phyloP scores from a whole-genome alignment of 2,113 vertebrate genomes.

The Corvus hawaiiensis region DNA sequence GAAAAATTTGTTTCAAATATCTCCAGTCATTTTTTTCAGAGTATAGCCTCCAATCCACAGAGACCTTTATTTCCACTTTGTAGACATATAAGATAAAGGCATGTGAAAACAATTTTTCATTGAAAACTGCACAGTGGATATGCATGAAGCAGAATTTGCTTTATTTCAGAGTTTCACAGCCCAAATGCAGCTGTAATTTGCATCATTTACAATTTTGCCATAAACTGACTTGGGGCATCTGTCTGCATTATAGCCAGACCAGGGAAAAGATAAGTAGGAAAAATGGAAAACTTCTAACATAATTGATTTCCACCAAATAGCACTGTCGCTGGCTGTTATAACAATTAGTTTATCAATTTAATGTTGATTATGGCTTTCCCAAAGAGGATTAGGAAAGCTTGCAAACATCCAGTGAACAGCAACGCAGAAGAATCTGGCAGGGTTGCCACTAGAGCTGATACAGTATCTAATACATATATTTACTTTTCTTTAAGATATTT shows the following conservation, averaged over 20 bases:
- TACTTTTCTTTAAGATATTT: neutral
- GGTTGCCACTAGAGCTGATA: neutral
- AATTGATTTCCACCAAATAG: slow-evolving; percentile 30
- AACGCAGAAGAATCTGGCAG: neutral
- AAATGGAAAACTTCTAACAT: slow-evolving; percentile 24
- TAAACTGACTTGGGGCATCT: neutral
- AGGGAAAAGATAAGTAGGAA: slow-evolving; percentile 22
- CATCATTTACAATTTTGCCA: slow-evolving; percentile 41
- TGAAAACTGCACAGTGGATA: neutral
- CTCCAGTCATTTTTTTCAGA: neutral
- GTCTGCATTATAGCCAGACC: slow-evolving; percentile 9
- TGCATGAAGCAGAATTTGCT: neutral
- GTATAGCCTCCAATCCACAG: neutral
- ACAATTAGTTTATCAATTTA: slow-evolving; percentile 50
- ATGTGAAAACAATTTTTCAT: slow-evolving; percentile 6
- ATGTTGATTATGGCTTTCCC: neutral
- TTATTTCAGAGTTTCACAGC: neutral
- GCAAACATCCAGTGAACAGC: neutral
- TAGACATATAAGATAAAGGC: neutral
- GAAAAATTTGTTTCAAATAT: slow-evolving; percentile 20
- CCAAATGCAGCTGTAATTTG: slow-evolving; percentile 42
- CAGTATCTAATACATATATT: neutral
- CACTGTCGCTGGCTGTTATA: slow-evolving; percentile 20
- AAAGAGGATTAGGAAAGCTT: neutral
- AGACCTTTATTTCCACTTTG: neutral